Conservation (phyloP, 2,797 vertebrate species). For the Allobates femoralis region DNA sequence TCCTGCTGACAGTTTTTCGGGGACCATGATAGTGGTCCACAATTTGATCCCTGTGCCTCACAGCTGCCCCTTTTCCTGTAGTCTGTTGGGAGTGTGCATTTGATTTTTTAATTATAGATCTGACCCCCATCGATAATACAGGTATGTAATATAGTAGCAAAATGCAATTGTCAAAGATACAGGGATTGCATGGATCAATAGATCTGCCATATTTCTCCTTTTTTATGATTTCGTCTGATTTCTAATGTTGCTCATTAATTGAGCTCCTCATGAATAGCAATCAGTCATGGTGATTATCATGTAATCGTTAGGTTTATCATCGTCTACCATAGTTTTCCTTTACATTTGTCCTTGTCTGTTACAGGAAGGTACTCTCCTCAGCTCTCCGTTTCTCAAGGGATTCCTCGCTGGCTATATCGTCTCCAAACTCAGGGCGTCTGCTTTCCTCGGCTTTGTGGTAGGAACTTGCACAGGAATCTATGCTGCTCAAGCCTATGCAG, state of each 20-base stretch:
- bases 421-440: conserved; percentile 91
- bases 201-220: neutral
- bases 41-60: too few relatives aligned
- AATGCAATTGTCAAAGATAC: too few relatives aligned
- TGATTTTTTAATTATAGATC: too few relatives aligned
- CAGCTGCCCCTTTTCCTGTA: too few relatives aligned
- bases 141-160: too few relatives aligned
- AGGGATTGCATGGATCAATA: neutral
- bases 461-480: conserved; percentile 91
- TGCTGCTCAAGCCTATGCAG: conserved; percentile 84
- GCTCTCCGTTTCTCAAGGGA: conserved; percentile 93
- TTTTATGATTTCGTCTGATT: too few relatives aligned
- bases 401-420: conserved; percentile 92
- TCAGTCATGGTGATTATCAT: neutral
- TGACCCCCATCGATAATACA: too few relatives aligned
- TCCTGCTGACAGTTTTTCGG: too few relatives aligned
- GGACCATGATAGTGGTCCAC: too few relatives aligned
- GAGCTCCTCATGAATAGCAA: neutral
- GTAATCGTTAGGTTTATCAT: neutral
- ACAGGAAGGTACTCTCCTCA: conserved; percentile 85
- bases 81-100: too few relatives aligned
- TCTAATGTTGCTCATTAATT: neutral
- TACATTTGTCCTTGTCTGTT: neutral
- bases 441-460: conserved; percentile 86
- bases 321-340: neutral